Evolutionary conservation across 2,797 vertebrate genomes (phyloP).

Genomic region (Chelmon rostratus): DNA sequence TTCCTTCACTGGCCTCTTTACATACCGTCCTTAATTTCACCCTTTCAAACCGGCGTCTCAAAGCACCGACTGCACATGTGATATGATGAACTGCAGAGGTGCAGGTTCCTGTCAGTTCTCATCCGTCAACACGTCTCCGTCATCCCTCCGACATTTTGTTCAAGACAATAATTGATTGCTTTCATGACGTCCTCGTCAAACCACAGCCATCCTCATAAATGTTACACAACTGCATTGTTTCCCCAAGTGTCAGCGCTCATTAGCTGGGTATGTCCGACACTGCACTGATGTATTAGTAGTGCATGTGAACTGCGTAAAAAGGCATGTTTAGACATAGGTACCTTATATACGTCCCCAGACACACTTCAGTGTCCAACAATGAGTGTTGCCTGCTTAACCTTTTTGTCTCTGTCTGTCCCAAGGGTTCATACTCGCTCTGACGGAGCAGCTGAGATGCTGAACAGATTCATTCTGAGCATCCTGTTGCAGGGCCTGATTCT

Average conservation of each 20-base stretch:
- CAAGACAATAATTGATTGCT: not conserved
- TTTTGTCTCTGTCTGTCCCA: not conserved
- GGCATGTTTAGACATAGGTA: no score
- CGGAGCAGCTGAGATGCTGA: constrained; percentile 55
- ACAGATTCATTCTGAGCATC: not conserved
- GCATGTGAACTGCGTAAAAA: not conserved
- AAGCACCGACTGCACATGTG: not conserved
- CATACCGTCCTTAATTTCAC: not conserved
- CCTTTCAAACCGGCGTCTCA: not conserved
- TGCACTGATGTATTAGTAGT: no score
- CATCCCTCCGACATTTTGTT: not conserved
- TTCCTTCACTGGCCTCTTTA: not conserved
- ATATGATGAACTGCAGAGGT: not conserved
- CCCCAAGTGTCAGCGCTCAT: no score
- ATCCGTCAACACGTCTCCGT: no score
- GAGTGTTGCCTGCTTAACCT: not conserved
- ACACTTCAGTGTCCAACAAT: not conserved
- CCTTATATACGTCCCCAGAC: no score
- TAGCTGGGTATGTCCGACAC: no score
- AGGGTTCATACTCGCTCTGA: not conserved
- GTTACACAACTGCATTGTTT: no score
- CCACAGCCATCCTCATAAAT: not conserved
- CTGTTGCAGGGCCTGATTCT: constrained; percentile 62
- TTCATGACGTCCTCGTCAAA: not conserved
- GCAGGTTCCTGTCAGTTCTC: not conserved